Evolutionary conservation across 1,140 invertebrate species (phyloP), one percentile per base, ranked within the genome.

Genomic region (Leptopilina boulardi): DNA sequence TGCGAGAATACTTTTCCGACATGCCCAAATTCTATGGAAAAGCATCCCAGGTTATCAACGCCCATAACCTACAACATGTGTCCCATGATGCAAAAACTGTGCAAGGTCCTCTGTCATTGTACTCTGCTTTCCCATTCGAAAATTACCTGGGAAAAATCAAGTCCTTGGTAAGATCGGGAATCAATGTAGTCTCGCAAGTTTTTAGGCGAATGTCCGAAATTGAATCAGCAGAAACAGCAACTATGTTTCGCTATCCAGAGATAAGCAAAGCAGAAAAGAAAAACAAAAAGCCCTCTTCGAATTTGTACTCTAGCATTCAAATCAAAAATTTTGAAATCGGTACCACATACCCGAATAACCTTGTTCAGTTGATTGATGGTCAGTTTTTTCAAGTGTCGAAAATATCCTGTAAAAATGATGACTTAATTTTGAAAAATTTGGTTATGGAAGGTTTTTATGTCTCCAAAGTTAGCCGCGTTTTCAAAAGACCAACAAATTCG

Each of bases 61-160:
- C 26, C 6, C 56, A 59, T 26, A 59, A 30, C 10, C 23, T 59
- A 9, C 26, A 26, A 13, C 56, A 59, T 59, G 2, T 74, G 34
- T 21, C 73, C 3, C 51, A 56, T 0, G 73, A 74, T 38, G 73
- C 26, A n/a, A 34, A 15, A 30, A 44, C 42, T 23, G n/a, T 74
- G 73, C 21, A 74, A 59, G 21, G 9, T 18, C 30, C 73, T 18
- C 9, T 59, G 5, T 34, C 23, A 34, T 9, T 2, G 13, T 74
- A 34, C 26, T 30, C 73, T 10, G 73, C 51, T 56, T 74, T 74
- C 11, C 47, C 51, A n/a, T 74, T 74, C 18, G 73, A 74, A 38
- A 74, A 56, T 56, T 26, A 9, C 30, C 30, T 74, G 13, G 72
- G 73, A 18, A 38, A 59, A 54, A 59, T 74, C 5, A 74, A 74